Base-by-base conservation (phyloP, 2,797 vertebrate species). In the Mus minutoides region DNA sequence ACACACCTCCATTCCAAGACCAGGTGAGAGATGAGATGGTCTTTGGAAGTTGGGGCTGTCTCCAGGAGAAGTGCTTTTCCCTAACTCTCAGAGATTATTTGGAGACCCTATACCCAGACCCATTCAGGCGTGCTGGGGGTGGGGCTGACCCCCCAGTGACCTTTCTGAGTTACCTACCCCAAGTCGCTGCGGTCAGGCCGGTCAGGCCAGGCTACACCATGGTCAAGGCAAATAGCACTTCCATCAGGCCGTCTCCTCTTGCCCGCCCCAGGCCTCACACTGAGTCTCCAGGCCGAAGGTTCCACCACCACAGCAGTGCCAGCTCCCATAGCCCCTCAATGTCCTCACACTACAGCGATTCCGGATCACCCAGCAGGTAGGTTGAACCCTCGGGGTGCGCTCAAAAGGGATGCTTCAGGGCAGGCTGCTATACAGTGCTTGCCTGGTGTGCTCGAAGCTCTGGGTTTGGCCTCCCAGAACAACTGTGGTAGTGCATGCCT, bases 321-420 rank as follows among this genome's bases (percentile, higher is more conserved):
- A 99, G 99, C 97, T 99, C 99, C 82, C 99, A 99, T 88, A 99
- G 99, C 87, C 98, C 98, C 94, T 99, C 99, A 0, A 94, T 99
- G 97, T 99, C 99, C 94, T 99, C 99, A 13, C 98, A 98, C 0
- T 98, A 98, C 97, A 99, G 99, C 96, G 97, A 98, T 97, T 99
- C 99, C 98, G 99, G 99, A 98, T 99, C 99, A 76, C 99, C 99
- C 37, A 93, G 98, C 99, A 99, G 99, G 99, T 99, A 99, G 75
- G 98, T 19, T 87, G 26, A 49, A 90, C 34, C 6, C 24, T n/a
- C n/a, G 0, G 0, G 34, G 60, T 43, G 54, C 13, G 17, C 17
- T 54, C 37, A 5, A 26, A 71, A 43, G 29, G 1, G 13, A 43
- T 1, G 56, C 46, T 19, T 37, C 29, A 21, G 16, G 17, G 64